phyloP scores from a whole-genome alignment of 2,888 invertebrate species.

The Cerastis leucographa region DNA sequence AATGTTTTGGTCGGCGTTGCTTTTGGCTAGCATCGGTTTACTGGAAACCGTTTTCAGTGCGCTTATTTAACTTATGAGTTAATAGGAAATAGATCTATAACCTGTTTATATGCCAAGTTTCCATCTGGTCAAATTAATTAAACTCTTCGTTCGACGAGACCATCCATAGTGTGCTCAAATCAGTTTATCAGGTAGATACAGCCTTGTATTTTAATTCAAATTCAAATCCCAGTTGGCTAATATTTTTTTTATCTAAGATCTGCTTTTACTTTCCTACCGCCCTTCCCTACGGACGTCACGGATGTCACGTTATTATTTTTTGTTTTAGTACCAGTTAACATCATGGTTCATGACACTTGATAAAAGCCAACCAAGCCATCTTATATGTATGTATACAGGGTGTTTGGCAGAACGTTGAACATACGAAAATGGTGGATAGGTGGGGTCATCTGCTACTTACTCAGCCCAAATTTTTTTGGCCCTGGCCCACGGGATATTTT shows the following conservation, averaged over 20 bases:
- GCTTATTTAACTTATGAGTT: not conserved
- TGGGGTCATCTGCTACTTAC: too few relatives aligned
- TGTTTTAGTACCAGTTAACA: not conserved
- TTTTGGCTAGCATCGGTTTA: slow-evolving; percentile 14
- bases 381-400: too few relatives aligned
- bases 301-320: not conserved
- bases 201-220: slow-evolving; percentile 9
- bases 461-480: too few relatives aligned
- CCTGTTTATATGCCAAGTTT: not conserved
- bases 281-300: not conserved
- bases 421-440: too few relatives aligned
- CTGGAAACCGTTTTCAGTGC: not conserved
- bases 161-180: not conserved
- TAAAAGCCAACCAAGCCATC: too few relatives aligned
- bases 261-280: not conserved
- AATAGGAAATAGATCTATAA: not conserved
- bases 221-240: slow-evolving; percentile 16
- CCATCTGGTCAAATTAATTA: not conserved
- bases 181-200: slow-evolving; percentile 21
- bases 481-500: too few relatives aligned
- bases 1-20: not conserved
- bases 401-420: too few relatives aligned
- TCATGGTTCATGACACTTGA: too few relatives aligned
- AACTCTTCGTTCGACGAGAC: not conserved
- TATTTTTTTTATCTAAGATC: slow-evolving; percentile 9